Base-by-base conservation (phyloP, 2,888 invertebrate species). In the Ochropacha duplaris region DNA sequence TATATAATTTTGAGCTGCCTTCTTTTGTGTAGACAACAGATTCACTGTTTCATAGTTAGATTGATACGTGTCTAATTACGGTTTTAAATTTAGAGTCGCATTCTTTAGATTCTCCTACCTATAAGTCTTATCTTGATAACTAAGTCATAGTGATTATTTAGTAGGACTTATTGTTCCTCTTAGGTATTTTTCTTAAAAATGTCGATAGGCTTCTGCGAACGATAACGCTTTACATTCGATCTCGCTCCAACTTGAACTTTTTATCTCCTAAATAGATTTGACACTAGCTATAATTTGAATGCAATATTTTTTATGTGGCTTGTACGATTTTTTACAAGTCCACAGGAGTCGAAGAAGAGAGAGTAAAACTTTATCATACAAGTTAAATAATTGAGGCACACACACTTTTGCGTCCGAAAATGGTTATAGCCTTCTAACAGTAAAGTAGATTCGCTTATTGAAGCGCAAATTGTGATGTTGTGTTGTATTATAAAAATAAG, bases 81-180 rank as follows among this genome's bases (percentile, higher is more conserved):
- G 68, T 66, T 77, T 81, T 24, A 52, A 59, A 54, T 55, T 54
- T 60, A 58, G 70, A 72, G 72, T 74, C 74, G 72, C 70, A 72
- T 70, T 74, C 69, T 81, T 84, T 84, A 84, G 79, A 82, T 84
- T 83, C 76, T 81, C 78, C 81, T 87, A 83, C 67, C 72, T 79
- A 62, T 88, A 87, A 87, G 86, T 84, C 81, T 81, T 83, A 78
- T 84, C 80, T 87, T 79, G 81, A 80, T 83, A 86, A 84, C 87
- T 91, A 89, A 89, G 90, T 91, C 89, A 87, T 91, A 89, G 87
- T 78, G 74, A 79, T 84, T 81, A 78, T 77, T 79, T 81, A 81
- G 79, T 78, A 76, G 79, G 73, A 70, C 76, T 68, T 44, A 62
- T 79, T 64, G 79, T 81, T 81, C 81, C 73, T 69, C 71, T 75